phyloP scores from a whole-genome alignment of 2,113 vertebrate genomes.

The Pampusana beccarii region DNA sequence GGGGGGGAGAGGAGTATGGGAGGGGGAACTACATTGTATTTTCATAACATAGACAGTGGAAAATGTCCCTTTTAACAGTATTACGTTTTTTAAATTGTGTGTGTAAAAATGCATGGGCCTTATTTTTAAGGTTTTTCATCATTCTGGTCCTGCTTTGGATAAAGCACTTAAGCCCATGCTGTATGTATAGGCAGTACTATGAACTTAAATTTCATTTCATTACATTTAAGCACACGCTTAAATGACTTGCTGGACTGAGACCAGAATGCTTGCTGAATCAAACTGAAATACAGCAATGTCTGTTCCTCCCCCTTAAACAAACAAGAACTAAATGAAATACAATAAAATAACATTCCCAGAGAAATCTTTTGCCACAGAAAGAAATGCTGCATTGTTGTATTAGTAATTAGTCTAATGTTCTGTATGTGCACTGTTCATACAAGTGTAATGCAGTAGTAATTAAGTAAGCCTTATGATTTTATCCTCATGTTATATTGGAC shows the following conservation, averaged over 20 bases:
- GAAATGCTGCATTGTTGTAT: conserved; percentile 4
- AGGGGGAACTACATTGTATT: background rate
- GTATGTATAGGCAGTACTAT: background rate
- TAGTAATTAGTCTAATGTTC: conserved; percentile 8
- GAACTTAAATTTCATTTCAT: conserved; percentile 44
- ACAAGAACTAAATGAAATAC: conserved; percentile 54
- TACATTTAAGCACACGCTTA: conserved; percentile 20
- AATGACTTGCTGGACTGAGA: conserved; percentile 44
- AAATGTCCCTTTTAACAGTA: conserved; percentile 46
- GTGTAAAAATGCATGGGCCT: background rate
- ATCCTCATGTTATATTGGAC: background rate
- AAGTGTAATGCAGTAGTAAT: conserved; percentile 10
- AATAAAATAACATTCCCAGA: conserved; percentile 68
- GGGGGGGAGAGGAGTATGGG: background rate
- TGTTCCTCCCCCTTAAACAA: conserved; percentile 51
- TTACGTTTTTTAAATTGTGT: background rate
- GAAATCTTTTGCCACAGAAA: conserved; percentile 32
- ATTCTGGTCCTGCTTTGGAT: conserved; percentile 1
- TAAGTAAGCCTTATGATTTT: background rate
- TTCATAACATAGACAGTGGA: conserved; percentile 30
- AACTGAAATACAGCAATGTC: conserved; percentile 44
- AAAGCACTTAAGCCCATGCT: conserved; percentile 9
- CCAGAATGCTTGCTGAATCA: conserved; percentile 47
- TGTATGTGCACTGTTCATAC: background rate
- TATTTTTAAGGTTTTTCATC: conserved; percentile 14